phyloP scores from a whole-genome alignment of 1,140 invertebrate genomes.

The Nasonia vitripennis region DNA sequence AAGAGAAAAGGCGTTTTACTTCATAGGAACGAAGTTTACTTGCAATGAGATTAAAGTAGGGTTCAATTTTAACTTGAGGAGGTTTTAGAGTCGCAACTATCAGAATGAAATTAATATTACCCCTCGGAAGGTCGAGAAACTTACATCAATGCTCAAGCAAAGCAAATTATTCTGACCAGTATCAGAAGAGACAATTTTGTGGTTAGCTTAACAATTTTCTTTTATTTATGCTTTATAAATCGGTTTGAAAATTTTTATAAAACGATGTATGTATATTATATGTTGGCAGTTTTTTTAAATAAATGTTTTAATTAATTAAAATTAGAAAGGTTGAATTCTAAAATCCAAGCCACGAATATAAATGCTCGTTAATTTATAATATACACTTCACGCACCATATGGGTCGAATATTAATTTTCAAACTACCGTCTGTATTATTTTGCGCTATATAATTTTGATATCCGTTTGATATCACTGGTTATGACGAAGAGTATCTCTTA shows the following conservation, averaged over 20 bases:
- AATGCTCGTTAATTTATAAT: neutral
- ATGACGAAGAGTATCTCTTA: no score
- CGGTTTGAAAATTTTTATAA: neutral
- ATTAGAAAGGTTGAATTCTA: neutral
- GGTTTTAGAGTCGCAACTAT: neutral
- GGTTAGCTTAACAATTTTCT: no score
- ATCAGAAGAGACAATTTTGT: neutral
- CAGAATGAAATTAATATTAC: neutral
- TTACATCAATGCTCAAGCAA: neutral
- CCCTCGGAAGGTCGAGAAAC: neutral
- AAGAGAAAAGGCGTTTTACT: neutral
- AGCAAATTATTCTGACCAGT: neutral
- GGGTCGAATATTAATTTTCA: neutral
- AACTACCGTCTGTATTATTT: neutral
- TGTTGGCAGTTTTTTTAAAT: no score
- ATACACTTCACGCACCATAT: neutral
- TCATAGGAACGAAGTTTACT: neutral
- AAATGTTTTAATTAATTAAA: neutral
- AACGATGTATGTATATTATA: neutral
- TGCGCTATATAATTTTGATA: no score
- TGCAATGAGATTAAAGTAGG: neutral
- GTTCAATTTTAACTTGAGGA: neutral
- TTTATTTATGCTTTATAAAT: no score
- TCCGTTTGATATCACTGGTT: neutral
- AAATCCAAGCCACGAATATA: neutral